Evolutionary conservation across 2,113 vertebrate species (phyloP).

Genomic region (Oceanodroma tethys): DNA sequence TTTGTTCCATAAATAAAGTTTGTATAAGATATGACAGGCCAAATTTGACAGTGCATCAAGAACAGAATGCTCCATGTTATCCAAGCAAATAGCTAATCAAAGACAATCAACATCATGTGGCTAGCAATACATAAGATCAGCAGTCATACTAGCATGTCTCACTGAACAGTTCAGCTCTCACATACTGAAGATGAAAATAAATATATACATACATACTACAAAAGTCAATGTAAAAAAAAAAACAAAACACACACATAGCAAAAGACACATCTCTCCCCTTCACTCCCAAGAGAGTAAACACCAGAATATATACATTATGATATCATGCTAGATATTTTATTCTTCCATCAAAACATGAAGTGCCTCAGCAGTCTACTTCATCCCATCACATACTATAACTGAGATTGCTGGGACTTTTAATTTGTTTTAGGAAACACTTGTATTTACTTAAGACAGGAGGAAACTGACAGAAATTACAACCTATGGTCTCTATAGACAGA

Average conservation of each 20-base stretch:
- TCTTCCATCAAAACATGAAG: background rate
- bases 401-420: background rate
- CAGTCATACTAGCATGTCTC: fast-evolving
- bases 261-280: background rate
- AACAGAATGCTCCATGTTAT: background rate
- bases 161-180: too few species aligned
- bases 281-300: background rate
- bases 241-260: too few species aligned
- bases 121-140: fast-evolving
- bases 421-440: background rate
- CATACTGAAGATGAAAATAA: background rate
- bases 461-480: background rate
- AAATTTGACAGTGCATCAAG: background rate
- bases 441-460: background rate
- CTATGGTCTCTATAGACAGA: background rate
- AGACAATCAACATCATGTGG: background rate
- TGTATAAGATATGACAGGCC: background rate
- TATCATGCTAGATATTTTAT: background rate
- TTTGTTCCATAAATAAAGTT: background rate
- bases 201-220: background rate
- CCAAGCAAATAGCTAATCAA: background rate
- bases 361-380: background rate
- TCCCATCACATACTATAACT: background rate
- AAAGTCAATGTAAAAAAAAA: background rate
- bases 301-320: background rate